phyloP scores from a whole-genome alignment of 2,113 vertebrate genomes.

The Myxocyprinus asiaticus region DNA sequence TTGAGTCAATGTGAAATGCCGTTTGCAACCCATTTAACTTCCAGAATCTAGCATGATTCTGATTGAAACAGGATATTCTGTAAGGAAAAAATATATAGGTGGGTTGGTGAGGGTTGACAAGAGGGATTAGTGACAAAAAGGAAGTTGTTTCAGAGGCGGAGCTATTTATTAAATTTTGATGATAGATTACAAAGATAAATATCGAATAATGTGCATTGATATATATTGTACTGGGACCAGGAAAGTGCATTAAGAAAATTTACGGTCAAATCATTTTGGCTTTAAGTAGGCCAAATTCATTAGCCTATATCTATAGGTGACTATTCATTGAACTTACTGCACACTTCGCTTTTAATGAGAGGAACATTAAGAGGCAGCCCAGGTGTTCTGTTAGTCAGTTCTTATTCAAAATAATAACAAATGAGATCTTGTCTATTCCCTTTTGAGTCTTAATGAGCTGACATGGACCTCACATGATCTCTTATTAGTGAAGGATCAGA shows the following conservation, averaged over 20 bases:
- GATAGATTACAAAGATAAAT: no score
- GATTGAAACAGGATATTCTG: no score
- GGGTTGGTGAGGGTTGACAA: no score
- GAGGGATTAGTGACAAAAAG: no score
- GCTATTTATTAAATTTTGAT: no score
- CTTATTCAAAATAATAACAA: slow-evolving; percentile 27
- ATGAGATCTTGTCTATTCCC: not conserved
- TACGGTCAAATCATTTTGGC: no score
- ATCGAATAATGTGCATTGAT: no score
- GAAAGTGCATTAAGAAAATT: no score
- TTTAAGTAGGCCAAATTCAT: not conserved
- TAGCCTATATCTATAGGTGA: not conserved
- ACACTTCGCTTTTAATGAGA: slow-evolving; percentile 40
- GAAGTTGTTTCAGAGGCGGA: no score
- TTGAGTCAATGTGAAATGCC: not conserved
- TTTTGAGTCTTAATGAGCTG: slow-evolving; percentile 33
- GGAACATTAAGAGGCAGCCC: not conserved
- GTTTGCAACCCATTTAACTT: not conserved
- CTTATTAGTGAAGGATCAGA: slow-evolving; percentile 17
- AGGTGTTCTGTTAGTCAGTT: slow-evolving; percentile 23
- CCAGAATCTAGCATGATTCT: not conserved
- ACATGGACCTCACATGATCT: slow-evolving; percentile 21
- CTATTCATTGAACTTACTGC: no score
- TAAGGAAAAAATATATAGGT: no score
- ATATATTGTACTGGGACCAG: no score